Evolutionary conservation across 2,797 vertebrate genomes (phyloP).

Genomic region (Cyprinodon diabolis): DNA sequence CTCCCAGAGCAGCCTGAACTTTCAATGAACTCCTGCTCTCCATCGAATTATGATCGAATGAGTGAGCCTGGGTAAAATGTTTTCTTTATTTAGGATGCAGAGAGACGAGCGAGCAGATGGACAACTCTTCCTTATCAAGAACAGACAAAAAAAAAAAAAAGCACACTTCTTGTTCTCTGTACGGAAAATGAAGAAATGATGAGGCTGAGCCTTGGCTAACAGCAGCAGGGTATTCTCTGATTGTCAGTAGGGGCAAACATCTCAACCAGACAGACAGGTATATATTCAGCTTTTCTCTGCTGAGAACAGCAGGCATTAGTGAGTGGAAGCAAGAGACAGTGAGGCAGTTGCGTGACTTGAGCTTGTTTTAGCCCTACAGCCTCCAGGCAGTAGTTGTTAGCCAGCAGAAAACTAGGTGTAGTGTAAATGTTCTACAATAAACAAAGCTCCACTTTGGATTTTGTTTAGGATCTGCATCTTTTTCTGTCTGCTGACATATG

Average conservation of each 20-base stretch:
- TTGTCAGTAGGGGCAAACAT: constrained; percentile 47
- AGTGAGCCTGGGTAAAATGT: constrained; percentile 55
- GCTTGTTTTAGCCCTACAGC: constrained; percentile 59
- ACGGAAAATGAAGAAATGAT: constrained; percentile 1
- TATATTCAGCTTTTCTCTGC: constrained; percentile 19
- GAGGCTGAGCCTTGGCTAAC: constrained; percentile 32
- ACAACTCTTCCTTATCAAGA: constrained; percentile 11
- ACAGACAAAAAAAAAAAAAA: not conserved
- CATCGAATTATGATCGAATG: constrained; percentile 69
- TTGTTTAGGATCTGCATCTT: constrained; percentile 10
- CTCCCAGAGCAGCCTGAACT: constrained; percentile 66
- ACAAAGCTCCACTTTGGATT: constrained; percentile 51
- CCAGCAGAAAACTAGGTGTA: constrained; percentile 76
- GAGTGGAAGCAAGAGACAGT: constrained; percentile 10
- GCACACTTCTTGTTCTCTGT: not conserved
- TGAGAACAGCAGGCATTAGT: not conserved
- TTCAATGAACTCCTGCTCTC: constrained; percentile 65
- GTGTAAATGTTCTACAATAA: constrained; percentile 74
- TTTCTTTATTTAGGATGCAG: constrained; percentile 44
- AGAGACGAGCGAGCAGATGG: constrained; percentile 51
- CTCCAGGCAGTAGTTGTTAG: constrained; percentile 72
- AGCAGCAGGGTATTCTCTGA: constrained; percentile 27
- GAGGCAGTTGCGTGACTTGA: constrained; percentile 74
- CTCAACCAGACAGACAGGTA: constrained; percentile 50
- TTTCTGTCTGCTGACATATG: constrained; percentile 9